A percentile compares a stretch with the other conserved stretches of the same genome.
Conservation (phyloP, 2,888 invertebrate species). For the Megalurothrips usitatus region DNA sequence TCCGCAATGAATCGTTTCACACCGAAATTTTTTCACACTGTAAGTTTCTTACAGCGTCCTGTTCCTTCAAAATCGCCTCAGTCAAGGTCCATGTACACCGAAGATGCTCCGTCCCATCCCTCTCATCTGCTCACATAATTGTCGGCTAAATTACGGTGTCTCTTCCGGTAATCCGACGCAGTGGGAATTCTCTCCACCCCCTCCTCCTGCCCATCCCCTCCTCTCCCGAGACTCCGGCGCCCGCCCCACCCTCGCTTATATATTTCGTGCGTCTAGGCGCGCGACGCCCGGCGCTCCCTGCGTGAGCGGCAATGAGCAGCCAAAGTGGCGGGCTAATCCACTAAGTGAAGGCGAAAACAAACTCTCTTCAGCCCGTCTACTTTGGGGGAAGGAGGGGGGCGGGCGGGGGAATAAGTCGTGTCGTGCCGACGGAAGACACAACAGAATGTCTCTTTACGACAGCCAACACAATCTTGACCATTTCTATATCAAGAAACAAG, state of each 20-base stretch:
- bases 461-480: too few relatives aligned
- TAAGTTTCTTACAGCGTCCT: too few relatives aligned
- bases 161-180: slow-evolving; percentile 4
- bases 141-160: slow-evolving; percentile 2
- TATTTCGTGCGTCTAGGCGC: too few relatives aligned
- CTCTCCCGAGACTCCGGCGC: neutral
- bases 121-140: neutral
- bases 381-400: neutral
- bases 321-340: too few relatives aligned
- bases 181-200: neutral
- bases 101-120: neutral
- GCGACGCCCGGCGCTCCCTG: neutral
- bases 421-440: neutral
- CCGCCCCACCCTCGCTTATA: too few relatives aligned
- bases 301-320: neutral
- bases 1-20: too few relatives aligned
- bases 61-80: neutral
- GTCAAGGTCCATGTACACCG: neutral
- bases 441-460: too few relatives aligned
- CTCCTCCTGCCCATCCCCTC: neutral
- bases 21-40: too few relatives aligned
- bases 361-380: too few relatives aligned
- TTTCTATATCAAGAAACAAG: too few relatives aligned
- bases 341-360: too few relatives aligned
- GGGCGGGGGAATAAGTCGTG: neutral